Percentiles rank a stretch among this genome's conserved stretches.
These are phyloP conservation scores for Phoebastria nigripes DNA, from an alignment of 2,797 vertebrate genomes.

Conservation along the genomic window DNA sequence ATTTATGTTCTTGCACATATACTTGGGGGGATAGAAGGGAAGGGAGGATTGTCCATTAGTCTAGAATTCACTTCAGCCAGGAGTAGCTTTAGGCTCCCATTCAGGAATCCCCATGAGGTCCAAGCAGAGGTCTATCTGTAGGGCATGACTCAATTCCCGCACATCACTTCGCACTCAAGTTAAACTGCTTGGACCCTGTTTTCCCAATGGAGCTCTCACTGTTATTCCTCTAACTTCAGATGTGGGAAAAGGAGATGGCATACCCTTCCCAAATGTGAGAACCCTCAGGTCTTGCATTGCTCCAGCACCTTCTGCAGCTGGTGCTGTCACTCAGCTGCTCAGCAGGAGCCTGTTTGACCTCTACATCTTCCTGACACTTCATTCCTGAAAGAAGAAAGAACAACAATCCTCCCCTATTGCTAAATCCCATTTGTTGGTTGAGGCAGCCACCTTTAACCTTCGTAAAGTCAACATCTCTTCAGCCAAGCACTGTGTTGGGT, in stretches of 20 bases:
- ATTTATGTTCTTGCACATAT: not conserved
- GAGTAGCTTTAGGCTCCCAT: accelerated
- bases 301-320: conserved; percentile 67
- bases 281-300: not conserved
- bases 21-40: not conserved
- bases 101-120: accelerated
- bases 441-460: conserved; percentile 70
- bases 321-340: conserved; percentile 58
- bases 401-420: conserved; percentile 40
- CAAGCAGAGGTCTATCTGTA: accelerated
- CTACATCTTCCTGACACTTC: conserved; percentile 71
- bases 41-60: not conserved
- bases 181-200: not conserved
- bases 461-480: conserved; percentile 42
- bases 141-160: not conserved
- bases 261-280: conserved; percentile 3
- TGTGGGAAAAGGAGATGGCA: not conserved
- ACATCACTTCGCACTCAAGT: accelerated
- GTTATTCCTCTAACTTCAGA: not conserved
- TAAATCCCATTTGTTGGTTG: conserved; percentile 67
- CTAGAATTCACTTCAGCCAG: accelerated
- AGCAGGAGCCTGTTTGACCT: conserved; percentile 39
- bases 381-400: conserved; percentile 55
- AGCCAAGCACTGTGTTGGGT: not conserved
- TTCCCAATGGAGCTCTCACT: not conserved